These are phyloP conservation scores for Alosa sapidissima DNA, from an alignment of 2,797 vertebrate genomes.

Conservation along the genomic window DNA sequence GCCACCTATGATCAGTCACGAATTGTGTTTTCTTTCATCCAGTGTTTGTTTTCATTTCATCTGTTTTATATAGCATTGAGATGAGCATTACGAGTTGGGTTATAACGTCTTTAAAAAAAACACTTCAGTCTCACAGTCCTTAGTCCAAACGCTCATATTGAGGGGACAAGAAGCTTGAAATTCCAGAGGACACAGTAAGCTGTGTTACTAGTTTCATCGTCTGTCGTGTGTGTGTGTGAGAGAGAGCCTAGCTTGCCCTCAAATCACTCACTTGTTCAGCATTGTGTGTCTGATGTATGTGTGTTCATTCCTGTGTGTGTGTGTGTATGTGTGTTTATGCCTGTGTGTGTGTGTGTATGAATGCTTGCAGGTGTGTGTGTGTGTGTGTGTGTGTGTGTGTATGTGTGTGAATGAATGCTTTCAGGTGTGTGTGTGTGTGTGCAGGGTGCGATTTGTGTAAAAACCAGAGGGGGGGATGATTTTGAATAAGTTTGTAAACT, in stretches of 20 bases:
- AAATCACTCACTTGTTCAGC: too few relatives aligned
- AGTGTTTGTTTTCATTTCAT: neutral
- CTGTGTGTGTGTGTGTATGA: neutral
- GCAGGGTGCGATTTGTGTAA: too few relatives aligned
- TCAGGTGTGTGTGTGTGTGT: neutral
- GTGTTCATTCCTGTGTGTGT: neutral
- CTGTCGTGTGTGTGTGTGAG: too few relatives aligned
- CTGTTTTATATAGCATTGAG: neutral
- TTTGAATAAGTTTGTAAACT: too few relatives aligned
- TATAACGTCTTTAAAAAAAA: neutral
- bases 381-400: neutral
- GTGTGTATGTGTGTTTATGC: neutral
- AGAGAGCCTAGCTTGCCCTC: too few relatives aligned
- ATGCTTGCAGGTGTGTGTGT: neutral
- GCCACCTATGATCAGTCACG: neutral
- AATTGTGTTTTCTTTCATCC: neutral
- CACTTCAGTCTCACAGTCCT: too few relatives aligned
- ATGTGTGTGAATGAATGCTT: neutral
- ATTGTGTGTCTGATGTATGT: neutral
- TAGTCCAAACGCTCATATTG: too few relatives aligned
- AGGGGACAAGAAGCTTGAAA: too few relatives aligned
- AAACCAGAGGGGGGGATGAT: too few relatives aligned
- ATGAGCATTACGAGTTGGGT: neutral
- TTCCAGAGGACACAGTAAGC: neutral
- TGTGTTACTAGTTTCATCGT: neutral